Percentiles rank a stretch among this genome's conserved stretches.
phyloP scores from a whole-genome alignment of 2,888 invertebrate species.

The Strigamia transsilvanica region DNA sequence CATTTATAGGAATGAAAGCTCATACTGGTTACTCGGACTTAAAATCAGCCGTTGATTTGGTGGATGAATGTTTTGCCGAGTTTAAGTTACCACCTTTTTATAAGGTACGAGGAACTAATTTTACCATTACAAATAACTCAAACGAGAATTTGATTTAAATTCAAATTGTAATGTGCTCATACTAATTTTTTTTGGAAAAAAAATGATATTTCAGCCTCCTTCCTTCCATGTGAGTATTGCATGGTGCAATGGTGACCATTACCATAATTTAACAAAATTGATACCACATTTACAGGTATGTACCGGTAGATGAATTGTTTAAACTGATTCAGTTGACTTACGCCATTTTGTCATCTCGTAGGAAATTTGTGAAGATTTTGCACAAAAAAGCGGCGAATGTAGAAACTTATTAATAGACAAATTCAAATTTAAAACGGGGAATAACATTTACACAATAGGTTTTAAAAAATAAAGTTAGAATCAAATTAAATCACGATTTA shows the following conservation, averaged over 20 bases:
- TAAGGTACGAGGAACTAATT: background rate
- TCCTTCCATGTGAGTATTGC: constrained; percentile 28
- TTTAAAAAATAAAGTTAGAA: background rate
- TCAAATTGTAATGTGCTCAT: background rate
- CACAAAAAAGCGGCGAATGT: constrained; percentile 4
- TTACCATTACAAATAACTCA: background rate
- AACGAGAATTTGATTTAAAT: background rate
- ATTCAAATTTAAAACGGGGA: constrained; percentile 1
- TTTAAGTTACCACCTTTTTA: constrained; percentile 41
- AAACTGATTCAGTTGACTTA: background rate
- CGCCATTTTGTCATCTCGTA: background rate
- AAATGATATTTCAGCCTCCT: constrained; percentile 6
- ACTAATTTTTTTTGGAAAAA: too few species aligned
- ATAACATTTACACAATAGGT: background rate
- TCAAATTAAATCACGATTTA: background rate
- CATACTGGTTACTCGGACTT: background rate
- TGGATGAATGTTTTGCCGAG: constrained; percentile 14
- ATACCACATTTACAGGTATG: background rate
- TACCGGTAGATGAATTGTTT: background rate
- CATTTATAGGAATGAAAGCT: constrained; percentile 43
- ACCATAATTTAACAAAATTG: background rate
- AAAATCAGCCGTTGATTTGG: background rate
- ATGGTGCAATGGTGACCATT: constrained; percentile 17
- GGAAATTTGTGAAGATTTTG: constrained; percentile 19
- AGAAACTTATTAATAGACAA: background rate